Evolutionary conservation across 2,888 invertebrate genomes (phyloP), one percentile per base, ranked within the genome.

Genomic region (Meiosimyza decipiens): DNA sequence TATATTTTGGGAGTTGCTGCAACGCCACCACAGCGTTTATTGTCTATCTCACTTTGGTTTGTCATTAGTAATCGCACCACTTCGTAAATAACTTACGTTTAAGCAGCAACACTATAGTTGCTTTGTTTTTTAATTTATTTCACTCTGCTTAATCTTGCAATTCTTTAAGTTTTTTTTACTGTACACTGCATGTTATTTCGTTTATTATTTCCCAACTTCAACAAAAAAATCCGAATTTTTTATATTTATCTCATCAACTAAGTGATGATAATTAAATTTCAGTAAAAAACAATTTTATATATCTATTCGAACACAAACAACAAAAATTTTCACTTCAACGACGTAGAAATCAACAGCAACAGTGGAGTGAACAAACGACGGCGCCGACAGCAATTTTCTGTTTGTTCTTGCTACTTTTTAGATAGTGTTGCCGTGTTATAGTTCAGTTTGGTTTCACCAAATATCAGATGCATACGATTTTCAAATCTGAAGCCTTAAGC

Each of bases 271-370:
- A 18, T 71, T 28, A 0, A 13, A 60, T 59, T 62, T n/a, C n/a
- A 69, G 6, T 50, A 49, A 11, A 18, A 1, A 7, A 12, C 11
- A 18, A 28, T 63, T 55, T 40, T 40, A 63, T 55, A 15, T 51
- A 5, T 33, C 9, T 11, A 11, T 49, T 52, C 49, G 11, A 62
- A 33, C 5, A 11, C 40, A 54, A 63, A 11, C 40, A 54, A 63
- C 13, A 18, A 13, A 66, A 62, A 52, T 71, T 71, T 73, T 68
- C 67, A 67, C 63, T 52, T 63, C 50, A 73, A 73, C 67, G 55
- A 59, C 68, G 71, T 71, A 68, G 54, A 72, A 72, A 72, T 50
- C 55, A 33, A n/a, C n/a, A n/a, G n/a, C n/a, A n/a, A 51, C 60
- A 64, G 67, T 62, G 59, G 59, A 73, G 67, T 33, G 66, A 54